These are phyloP conservation scores for Oscheius sp. DNA, from an alignment of 2,888 invertebrate genomes.

Conservation along the genomic window DNA sequence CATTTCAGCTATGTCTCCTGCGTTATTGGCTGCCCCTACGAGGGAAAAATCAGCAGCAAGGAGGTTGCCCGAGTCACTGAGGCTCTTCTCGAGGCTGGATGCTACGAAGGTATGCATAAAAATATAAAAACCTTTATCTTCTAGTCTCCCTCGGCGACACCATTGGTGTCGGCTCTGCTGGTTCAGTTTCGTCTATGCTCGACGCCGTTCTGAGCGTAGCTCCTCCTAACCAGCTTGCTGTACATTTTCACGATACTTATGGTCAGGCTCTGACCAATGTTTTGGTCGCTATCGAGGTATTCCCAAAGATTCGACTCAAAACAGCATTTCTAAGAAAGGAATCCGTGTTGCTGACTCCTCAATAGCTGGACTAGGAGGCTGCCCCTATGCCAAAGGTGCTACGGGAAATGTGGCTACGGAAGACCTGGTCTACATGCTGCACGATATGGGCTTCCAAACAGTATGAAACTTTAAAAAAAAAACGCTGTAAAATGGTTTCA, in stretches of 20 bases:
- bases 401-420: slow-evolving; percentile 97
- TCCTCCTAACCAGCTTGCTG: slow-evolving; percentile 82
- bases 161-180: slow-evolving; percentile 86
- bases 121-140: background rate
- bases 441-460: slow-evolving; percentile 76
- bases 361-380: slow-evolving; percentile 78
- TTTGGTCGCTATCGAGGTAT: slow-evolving; percentile 84
- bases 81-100: slow-evolving; percentile 64
- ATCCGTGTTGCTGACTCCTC: slow-evolving; percentile 84
- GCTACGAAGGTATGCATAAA: slow-evolving; percentile 61
- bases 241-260: slow-evolving; percentile 98
- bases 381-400: slow-evolving; percentile 84
- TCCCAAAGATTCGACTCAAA: background rate
- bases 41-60: slow-evolving; percentile 83
- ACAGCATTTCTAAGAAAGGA: slow-evolving; percentile 40
- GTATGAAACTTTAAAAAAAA: background rate
- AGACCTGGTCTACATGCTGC: slow-evolving; percentile 92
- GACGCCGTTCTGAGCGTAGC: slow-evolving; percentile 80
- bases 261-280: slow-evolving; percentile 95
- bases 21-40: slow-evolving; percentile 95
- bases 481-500: slow-evolving; percentile 1
- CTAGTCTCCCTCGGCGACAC: slow-evolving; percentile 89
- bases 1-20: slow-evolving; percentile 86
- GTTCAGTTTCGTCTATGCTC: slow-evolving; percentile 83
- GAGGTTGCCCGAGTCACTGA: slow-evolving; percentile 83